Conservation (phyloP, 2,888 invertebrate genomes). For the Scaptomyza flava region DNA sequence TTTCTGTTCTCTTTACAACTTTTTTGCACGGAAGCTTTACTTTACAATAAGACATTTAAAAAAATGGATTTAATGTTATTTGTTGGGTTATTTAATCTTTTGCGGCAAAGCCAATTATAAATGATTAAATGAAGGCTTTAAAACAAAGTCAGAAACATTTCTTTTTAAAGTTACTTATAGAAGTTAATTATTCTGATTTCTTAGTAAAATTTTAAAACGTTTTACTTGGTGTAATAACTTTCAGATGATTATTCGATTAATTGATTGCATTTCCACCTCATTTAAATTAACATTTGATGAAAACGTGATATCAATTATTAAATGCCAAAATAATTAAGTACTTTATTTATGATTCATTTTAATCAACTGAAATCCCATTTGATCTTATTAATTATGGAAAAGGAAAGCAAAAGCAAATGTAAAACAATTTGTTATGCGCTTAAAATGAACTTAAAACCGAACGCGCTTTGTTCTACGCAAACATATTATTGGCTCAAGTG, state of each 20-base stretch:
- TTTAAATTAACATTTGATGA: neutral
- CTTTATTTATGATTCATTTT: conserved; percentile 16
- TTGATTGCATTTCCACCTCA: neutral
- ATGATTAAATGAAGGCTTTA: neutral
- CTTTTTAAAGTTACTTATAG: neutral
- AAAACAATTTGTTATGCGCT: conserved; percentile 1
- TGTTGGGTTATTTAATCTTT: neutral
- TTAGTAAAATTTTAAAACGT: too few species aligned
- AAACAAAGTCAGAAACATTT: neutral
- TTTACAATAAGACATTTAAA: neutral
- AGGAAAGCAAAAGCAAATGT: neutral
- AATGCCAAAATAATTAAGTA: neutral
- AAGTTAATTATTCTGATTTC: neutral
- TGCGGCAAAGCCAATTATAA: neutral
- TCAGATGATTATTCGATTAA: neutral
- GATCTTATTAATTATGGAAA: conserved; percentile 21
- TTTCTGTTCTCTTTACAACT: neutral
- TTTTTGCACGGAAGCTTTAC: neutral
- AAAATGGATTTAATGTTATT: too few species aligned
- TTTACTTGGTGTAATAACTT: too few species aligned
- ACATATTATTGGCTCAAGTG: conserved; percentile 5
- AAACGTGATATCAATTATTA: neutral
- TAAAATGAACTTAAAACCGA: conserved; percentile 6
- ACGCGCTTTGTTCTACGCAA: neutral
- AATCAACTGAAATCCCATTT: conserved; percentile 9